Percentiles rank a stretch among this genome's conserved stretches.
phyloP scores from a whole-genome alignment of 2,797 vertebrate species.

The Scolopax bukidnonensis region DNA sequence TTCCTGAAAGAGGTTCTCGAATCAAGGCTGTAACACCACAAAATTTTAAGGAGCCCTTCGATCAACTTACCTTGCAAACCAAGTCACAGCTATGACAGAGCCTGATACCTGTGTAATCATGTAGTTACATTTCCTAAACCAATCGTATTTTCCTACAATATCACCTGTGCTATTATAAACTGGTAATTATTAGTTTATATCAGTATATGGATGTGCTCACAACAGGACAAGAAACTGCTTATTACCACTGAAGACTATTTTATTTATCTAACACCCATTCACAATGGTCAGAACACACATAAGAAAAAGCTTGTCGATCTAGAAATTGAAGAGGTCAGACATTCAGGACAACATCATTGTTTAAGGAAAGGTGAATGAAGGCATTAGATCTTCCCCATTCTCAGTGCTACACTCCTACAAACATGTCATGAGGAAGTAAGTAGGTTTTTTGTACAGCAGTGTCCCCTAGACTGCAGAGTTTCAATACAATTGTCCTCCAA shows the following conservation, averaged over 20 bases:
- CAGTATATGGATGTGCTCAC: fast-evolving
- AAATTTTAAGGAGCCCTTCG: neutral
- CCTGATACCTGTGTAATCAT: fast-evolving
- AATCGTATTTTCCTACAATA: fast-evolving
- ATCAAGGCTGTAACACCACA: neutral
- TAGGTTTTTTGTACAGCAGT: neutral
- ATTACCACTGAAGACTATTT: neutral
- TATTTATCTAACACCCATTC: neutral
- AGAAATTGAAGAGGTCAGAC: neutral
- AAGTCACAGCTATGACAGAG: neutral
- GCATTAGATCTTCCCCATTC: neutral
- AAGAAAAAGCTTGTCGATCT: neutral
- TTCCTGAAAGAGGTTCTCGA: neutral
- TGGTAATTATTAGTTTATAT: neutral
- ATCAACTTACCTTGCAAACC: too few relatives aligned
- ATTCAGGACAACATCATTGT: neutral
- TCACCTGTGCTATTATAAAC: neutral
- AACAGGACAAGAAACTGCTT: neutral
- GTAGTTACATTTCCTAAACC: neutral
- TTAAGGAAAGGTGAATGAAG: neutral
- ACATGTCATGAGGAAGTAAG: neutral
- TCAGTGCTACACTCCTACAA: neutral
- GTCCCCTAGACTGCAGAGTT: neutral
- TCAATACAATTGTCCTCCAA: neutral
- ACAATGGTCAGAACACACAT: neutral